Conservation (phyloP, 2,888 invertebrate genomes). For the Lasioglossum calceatum region DNA sequence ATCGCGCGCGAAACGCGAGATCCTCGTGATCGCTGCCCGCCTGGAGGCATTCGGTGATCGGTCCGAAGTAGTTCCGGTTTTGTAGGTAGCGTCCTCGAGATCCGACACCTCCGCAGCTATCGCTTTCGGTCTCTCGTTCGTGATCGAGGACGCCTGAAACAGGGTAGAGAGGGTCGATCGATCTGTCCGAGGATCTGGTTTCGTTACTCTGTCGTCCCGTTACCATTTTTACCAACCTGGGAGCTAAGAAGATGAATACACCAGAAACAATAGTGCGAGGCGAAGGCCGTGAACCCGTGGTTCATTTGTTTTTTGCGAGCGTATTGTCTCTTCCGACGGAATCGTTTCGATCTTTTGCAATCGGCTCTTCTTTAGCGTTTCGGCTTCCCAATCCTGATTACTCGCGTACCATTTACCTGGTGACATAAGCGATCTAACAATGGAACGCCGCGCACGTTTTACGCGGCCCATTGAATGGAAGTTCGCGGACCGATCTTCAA, state of each 20-base stretch:
- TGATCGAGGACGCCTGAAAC: slow-evolving; percentile 63
- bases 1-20: slow-evolving; percentile 37
- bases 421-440: slow-evolving; percentile 58
- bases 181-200: slow-evolving; percentile 32
- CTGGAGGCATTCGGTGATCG: slow-evolving; percentile 74
- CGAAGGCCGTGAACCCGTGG: slow-evolving; percentile 65
- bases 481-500: slow-evolving; percentile 36
- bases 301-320: slow-evolving; percentile 64
- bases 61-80: slow-evolving; percentile 75
- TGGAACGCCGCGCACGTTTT: slow-evolving; percentile 3
- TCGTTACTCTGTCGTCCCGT: not conserved
- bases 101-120: slow-evolving; percentile 32
- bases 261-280: slow-evolving; percentile 22
- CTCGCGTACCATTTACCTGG: slow-evolving; percentile 51
- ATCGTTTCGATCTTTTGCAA: slow-evolving; percentile 39
- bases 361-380: slow-evolving; percentile 35
- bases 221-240: slow-evolving; percentile 31
- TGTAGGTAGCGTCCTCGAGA: slow-evolving; percentile 48
- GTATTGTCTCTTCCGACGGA: slow-evolving; percentile 58
- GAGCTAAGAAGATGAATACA: slow-evolving; percentile 36
- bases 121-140: slow-evolving; percentile 24
- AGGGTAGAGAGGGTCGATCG: slow-evolving; percentile 65
- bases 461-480: slow-evolving; percentile 2
- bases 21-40: slow-evolving; percentile 66
- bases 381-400: slow-evolving; percentile 53